Conservation (phyloP, 2,113 vertebrate genomes). For the Tupaia chinensis region DNA sequence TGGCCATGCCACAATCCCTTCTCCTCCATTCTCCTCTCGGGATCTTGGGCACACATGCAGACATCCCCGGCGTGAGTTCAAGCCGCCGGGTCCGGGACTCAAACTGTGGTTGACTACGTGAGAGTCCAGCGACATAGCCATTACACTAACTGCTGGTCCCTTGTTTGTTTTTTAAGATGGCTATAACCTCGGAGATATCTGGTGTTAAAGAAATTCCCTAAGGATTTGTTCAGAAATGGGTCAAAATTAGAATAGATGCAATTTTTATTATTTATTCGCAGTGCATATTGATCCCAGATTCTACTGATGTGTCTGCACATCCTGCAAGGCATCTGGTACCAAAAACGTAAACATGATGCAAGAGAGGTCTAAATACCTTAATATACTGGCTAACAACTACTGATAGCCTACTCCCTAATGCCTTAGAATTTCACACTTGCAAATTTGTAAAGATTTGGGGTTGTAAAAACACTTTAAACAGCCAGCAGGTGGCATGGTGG, state of each 20-base stretch:
- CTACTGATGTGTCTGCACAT: neutral
- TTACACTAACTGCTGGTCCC: too few species aligned
- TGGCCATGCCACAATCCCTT: too few species aligned
- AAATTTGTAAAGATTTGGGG: neutral
- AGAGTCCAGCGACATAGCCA: too few species aligned
- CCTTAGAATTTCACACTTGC: neutral
- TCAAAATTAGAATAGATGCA: neutral
- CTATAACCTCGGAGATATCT: neutral
- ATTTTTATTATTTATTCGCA: neutral
- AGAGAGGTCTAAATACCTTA: neutral
- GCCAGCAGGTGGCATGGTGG: too few species aligned
- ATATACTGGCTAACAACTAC: neutral
- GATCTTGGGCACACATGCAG: too few species aligned
- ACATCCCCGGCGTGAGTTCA: too few species aligned
- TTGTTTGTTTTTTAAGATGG: neutral
- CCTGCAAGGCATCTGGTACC: neutral
- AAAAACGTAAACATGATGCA: neutral
- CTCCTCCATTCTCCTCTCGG: too few species aligned
- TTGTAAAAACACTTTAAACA: neutral
- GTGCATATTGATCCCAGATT: neutral
- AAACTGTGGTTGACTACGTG: too few species aligned
- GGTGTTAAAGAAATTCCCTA: constrained; percentile 25
- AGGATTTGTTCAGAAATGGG: neutral
- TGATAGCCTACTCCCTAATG: neutral
- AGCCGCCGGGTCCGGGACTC: too few species aligned